phyloP scores from a whole-genome alignment of 2,797 vertebrate species.

The Pithecia hirsuta region DNA sequence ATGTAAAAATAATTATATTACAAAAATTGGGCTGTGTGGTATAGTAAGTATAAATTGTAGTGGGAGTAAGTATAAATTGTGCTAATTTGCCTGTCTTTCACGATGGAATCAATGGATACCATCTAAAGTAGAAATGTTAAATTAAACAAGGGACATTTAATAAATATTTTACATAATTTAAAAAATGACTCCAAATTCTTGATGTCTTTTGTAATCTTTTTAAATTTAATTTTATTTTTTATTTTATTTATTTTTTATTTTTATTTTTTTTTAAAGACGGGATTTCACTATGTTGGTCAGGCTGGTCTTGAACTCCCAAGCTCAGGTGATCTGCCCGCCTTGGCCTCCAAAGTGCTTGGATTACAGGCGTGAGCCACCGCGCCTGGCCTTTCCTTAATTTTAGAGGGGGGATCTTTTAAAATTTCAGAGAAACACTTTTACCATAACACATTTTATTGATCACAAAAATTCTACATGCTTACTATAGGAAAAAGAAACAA shows the following conservation, averaged over 20 bases:
- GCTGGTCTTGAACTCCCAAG: no score
- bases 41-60: no score
- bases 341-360: no score
- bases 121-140: neutral
- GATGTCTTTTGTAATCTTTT: neutral
- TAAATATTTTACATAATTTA: neutral
- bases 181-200: neutral
- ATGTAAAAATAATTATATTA: neutral
- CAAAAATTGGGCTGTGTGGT: neutral
- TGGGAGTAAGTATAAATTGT: neutral
- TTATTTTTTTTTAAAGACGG: no score
- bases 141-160: no score
- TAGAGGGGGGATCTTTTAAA: neutral
- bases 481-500: neutral
- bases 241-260: no score
- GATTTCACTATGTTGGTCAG: no score
- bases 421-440: neutral
- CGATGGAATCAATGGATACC: neutral
- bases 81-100: neutral
- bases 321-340: no score
- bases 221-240: no score
- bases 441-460: neutral
- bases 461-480: neutral
- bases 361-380: no score
- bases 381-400: neutral